Evolutionary conservation across 2,113 vertebrate genomes (phyloP).

Genomic region (Chaetorhynchus papuensis): DNA sequence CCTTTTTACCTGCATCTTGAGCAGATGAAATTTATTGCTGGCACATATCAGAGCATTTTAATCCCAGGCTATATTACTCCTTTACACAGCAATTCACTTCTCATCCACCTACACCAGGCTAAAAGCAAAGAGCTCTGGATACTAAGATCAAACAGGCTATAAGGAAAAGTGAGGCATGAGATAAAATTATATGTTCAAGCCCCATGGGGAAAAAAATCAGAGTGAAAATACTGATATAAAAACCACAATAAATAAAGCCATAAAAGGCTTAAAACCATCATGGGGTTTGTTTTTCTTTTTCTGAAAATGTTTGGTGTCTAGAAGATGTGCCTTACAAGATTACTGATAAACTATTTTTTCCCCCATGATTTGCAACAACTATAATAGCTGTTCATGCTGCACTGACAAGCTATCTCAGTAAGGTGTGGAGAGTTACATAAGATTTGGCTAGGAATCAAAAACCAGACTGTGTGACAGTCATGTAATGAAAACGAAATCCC

Average conservation of each 20-base stretch:
- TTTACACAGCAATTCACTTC: neutral
- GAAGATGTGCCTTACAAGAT: neutral
- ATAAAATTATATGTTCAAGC: neutral
- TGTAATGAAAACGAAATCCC: neutral
- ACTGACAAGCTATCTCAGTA: neutral
- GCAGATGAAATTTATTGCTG: neutral
- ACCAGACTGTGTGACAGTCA: neutral
- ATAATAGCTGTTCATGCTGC: neutral
- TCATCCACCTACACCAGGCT: neutral
- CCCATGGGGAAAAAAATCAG: neutral
- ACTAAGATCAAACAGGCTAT: neutral
- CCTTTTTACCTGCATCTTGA: neutral
- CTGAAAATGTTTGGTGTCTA: neutral
- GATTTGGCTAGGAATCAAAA: neutral
- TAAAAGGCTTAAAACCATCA: neutral
- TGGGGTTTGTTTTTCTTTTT: neutral
- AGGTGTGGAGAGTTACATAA: neutral
- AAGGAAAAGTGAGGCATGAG: neutral
- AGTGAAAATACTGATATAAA: neutral
- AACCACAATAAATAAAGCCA: neutral
- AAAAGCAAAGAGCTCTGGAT: neutral
- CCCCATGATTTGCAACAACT: neutral
- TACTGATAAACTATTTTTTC: accelerated
- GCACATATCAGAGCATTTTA: neutral
- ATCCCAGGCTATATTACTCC: neutral